Conservation (phyloP, 2,888 invertebrate genomes). For the Hirtodrosophila histrioides region DNA sequence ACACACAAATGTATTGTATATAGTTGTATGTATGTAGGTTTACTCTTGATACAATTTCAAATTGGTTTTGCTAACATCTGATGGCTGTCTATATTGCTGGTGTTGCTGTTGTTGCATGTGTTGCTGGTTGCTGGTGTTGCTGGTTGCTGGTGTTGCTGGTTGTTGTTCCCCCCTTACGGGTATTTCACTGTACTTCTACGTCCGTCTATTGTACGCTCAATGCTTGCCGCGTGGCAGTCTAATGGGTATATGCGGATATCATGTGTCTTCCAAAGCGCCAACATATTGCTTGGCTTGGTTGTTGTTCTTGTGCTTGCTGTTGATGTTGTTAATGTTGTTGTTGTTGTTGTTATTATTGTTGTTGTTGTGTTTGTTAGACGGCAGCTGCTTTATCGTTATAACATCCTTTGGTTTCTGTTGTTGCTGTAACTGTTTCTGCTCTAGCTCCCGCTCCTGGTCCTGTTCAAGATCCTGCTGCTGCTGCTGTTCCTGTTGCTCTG, state of each 20-base stretch:
- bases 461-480: slow-evolving; percentile 33
- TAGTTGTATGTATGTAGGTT: slow-evolving; percentile 11
- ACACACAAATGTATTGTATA: neutral
- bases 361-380: slow-evolving; percentile 52
- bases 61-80: slow-evolving; percentile 39
- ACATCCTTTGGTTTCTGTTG: slow-evolving; percentile 77
- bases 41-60: slow-evolving; percentile 44
- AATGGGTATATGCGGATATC: slow-evolving; percentile 73
- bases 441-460: slow-evolving; percentile 40
- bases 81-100: slow-evolving; percentile 21
- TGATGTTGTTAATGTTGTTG: slow-evolving; percentile 46
- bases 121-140: slow-evolving; percentile 3
- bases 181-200: neutral
- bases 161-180: neutral
- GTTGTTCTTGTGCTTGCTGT: slow-evolving; percentile 32
- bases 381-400: slow-evolving; percentile 77
- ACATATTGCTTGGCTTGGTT: slow-evolving; percentile 52
- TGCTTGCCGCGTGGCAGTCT: slow-evolving; percentile 72
- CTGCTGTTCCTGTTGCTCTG: slow-evolving; percentile 43
- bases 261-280: slow-evolving; percentile 64
- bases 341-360: slow-evolving; percentile 36
- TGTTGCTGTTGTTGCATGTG: slow-evolving; percentile 13
- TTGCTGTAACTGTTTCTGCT: slow-evolving; percentile 33
- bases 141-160: neutral
- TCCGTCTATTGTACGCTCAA: slow-evolving; percentile 33